Conservation (phyloP, 2,888 invertebrate genomes). For the Scaptomyza tumidula region DNA sequence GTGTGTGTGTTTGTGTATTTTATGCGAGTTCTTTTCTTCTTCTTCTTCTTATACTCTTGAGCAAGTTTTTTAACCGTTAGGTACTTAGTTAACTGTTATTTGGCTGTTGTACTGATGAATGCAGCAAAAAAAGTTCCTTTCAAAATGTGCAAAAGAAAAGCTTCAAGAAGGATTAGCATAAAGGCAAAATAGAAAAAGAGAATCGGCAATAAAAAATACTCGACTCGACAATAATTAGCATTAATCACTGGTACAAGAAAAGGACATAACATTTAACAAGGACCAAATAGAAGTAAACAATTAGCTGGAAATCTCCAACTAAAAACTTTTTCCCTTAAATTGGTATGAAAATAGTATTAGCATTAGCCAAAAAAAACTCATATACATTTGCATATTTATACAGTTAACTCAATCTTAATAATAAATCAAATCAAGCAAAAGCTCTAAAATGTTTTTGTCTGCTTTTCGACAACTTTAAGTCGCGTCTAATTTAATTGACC, state of each 20-base stretch:
- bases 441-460: conserved; percentile 6
- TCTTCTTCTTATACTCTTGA: neutral
- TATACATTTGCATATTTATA: conserved; percentile 1
- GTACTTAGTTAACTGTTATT: conserved; percentile 34
- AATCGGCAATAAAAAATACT: conserved; percentile 2
- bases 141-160: neutral
- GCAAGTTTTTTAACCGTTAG: too few species aligned
- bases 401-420: neutral
- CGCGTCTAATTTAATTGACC: conserved; percentile 69
- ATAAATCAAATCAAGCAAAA: conserved; percentile 16
- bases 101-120: conserved; percentile 45
- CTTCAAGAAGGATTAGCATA: neutral
- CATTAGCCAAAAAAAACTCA: neutral
- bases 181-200: conserved; percentile 1
- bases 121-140: conserved; percentile 28
- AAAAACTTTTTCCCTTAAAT: neutral
- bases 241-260: conserved; percentile 24
- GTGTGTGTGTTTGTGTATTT: conserved; percentile 4
- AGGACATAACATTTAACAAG: conserved; percentile 4
- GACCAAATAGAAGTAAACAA: neutral
- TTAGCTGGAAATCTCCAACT: too few species aligned
- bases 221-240: conserved; percentile 31
- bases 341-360: neutral
- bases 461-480: conserved; percentile 28
- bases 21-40: conserved; percentile 24